Percentiles rank a stretch among this genome's conserved stretches.
phyloP scores from a whole-genome alignment of 2,888 invertebrate species.

The Pheosia gnoma region DNA sequence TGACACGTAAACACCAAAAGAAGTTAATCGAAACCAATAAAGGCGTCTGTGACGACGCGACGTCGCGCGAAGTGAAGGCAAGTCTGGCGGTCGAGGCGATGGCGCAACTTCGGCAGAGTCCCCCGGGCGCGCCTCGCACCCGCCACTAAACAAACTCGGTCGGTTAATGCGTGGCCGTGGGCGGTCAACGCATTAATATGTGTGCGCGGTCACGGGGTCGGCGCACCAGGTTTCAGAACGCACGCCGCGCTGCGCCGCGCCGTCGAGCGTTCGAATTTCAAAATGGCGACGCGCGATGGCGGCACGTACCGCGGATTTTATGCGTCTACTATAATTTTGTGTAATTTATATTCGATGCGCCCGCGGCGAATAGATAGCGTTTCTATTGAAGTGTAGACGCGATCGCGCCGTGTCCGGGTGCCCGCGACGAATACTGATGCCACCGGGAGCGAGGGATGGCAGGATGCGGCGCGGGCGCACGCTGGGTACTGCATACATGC shows the following conservation, averaged over 20 bases:
- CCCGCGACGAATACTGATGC: conserved; percentile 68
- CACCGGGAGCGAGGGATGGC: conserved; percentile 35
- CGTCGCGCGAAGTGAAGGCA: conserved; percentile 33
- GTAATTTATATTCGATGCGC: conserved; percentile 81
- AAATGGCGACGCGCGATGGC: conserved; percentile 57
- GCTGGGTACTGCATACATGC: conserved; percentile 58
- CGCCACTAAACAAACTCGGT: conserved; percentile 59
- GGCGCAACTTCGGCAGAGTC: conserved; percentile 39
- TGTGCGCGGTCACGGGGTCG: conserved; percentile 79
- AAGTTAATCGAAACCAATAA: conserved; percentile 76
- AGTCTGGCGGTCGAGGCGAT: conserved; percentile 50
- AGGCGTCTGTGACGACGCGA: conserved; percentile 66
- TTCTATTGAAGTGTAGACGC: conserved; percentile 72
- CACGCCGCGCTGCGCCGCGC: conserved; percentile 46
- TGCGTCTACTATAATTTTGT: conserved; percentile 71
- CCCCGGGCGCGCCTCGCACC: conserved; percentile 42
- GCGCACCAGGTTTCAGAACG: conserved; percentile 65
- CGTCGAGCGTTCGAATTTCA: conserved; percentile 52
- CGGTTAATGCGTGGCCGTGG: conserved; percentile 71
- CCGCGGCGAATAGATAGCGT: conserved; percentile 68
- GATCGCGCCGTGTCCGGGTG: conserved; percentile 69
- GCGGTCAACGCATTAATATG: conserved; percentile 79
- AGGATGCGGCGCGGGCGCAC: conserved; percentile 64
- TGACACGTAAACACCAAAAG: conserved; percentile 73
- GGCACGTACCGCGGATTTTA: conserved; percentile 63